Percentiles rank a stretch among this genome's conserved stretches.
Conservation (phyloP, 2,113 vertebrate genomes). For the Symphodus melops region DNA sequence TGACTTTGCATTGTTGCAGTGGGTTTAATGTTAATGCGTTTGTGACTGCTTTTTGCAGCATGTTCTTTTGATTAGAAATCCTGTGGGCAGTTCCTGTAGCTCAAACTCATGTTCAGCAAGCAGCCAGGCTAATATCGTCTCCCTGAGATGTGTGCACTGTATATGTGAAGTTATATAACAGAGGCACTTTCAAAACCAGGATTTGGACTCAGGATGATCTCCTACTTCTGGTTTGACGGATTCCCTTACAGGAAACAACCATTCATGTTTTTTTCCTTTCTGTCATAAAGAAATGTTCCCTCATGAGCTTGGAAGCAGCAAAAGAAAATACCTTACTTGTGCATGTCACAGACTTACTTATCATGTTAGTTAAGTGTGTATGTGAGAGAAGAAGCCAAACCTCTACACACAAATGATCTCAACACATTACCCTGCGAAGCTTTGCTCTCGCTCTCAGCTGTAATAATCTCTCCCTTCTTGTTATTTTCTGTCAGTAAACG, state of each 20-base stretch:
- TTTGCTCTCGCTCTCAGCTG: neutral
- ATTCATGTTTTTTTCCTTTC: neutral
- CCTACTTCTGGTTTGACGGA: neutral
- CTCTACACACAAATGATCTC: neutral
- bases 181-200: no score
- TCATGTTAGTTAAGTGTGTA: neutral
- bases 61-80: no score
- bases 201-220: no score
- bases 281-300: neutral
- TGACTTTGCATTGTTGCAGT: no score
- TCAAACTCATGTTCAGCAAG: no score
- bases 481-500: constrained; percentile 11
- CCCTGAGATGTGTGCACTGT: no score
- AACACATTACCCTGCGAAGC: neutral
- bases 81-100: no score
- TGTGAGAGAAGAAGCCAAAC: neutral
- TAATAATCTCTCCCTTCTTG: constrained; percentile 1
- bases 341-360: neutral
- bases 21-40: no score
- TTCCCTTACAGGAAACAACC: neutral
- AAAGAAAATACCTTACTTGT: neutral
- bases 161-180: no score
- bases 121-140: no score
- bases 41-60: no score
- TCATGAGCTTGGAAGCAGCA: neutral